phyloP scores from a whole-genome alignment of 2,113 vertebrate species.

The Tonatia bakeri region DNA sequence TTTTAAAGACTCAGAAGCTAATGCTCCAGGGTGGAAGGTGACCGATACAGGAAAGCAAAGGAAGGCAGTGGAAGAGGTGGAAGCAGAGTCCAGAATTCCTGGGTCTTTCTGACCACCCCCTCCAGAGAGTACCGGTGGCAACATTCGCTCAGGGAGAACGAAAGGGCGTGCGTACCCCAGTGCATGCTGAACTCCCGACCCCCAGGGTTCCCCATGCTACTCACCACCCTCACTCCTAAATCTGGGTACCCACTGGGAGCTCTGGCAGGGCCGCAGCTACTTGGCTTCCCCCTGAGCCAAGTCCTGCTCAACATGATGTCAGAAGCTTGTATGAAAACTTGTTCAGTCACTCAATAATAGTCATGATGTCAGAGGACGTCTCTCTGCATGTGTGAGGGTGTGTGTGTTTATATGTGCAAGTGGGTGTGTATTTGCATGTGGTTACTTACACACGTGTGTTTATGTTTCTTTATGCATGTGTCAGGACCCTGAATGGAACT shows the following conservation, averaged over 20 bases:
- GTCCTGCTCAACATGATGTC: neutral
- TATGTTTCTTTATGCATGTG: neutral
- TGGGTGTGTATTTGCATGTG: neutral
- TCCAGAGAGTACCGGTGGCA: neutral
- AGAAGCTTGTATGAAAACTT: neutral
- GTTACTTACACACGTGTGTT: neutral
- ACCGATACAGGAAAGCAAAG: neutral
- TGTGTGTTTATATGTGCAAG: neutral
- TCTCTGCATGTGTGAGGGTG: neutral
- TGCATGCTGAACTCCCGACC: too few relatives aligned
- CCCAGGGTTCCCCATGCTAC: neutral
- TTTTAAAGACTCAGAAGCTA: neutral
- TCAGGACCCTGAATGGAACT: neutral
- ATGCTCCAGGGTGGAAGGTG: neutral
- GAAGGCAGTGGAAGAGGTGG: neutral
- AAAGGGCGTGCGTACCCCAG: neutral
- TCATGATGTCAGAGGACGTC: neutral
- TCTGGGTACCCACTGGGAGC: too few relatives aligned
- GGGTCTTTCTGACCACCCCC: neutral
- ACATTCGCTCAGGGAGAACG: neutral
- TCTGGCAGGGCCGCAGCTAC: neutral
- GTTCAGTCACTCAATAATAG: neutral
- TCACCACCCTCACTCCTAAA: neutral
- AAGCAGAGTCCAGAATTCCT: neutral
- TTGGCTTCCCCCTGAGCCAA: neutral